Evolutionary conservation across 2,888 invertebrate species (phyloP).

Genomic region (Eilema griseolum): DNA sequence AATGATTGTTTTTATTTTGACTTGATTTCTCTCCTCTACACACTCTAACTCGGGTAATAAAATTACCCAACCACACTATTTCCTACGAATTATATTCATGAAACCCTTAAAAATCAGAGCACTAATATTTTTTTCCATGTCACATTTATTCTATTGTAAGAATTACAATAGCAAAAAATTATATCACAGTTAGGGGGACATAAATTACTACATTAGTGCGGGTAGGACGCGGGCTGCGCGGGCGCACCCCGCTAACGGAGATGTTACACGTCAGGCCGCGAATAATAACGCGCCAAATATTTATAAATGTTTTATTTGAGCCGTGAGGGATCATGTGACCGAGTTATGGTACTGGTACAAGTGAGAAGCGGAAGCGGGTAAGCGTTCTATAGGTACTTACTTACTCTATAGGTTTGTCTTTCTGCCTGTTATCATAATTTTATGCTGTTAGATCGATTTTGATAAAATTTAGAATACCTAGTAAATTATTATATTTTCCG

Average conservation of each 20-base stretch:
- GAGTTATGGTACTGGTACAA: slow-evolving; percentile 31
- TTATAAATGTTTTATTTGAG: slow-evolving; percentile 84
- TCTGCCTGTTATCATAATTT: too few species aligned
- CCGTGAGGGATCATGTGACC: slow-evolving; percentile 65
- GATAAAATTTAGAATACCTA: too few species aligned
- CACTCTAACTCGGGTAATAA: not conserved
- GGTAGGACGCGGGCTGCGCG: slow-evolving; percentile 41
- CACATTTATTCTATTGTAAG: slow-evolving; percentile 21
- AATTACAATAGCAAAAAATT: slow-evolving; percentile 44
- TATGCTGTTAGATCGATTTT: not conserved
- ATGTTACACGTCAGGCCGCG: slow-evolving; percentile 50
- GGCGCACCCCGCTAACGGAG: slow-evolving; percentile 53
- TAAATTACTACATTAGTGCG: slow-evolving; percentile 50
- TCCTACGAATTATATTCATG: not conserved
- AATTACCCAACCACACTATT: not conserved
- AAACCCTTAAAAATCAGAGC: slow-evolving; percentile 14
- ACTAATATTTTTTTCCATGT: slow-evolving; percentile 14
- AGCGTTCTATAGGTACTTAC: too few species aligned
- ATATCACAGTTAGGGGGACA: slow-evolving; percentile 46
- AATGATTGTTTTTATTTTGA: too few species aligned
- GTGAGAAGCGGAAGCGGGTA: slow-evolving; percentile 35
- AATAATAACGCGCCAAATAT: slow-evolving; percentile 81
- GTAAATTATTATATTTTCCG: too few species aligned
- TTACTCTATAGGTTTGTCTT: too few species aligned
- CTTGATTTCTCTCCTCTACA: not conserved